Conservation (phyloP, 2,888 invertebrate species). For the Onchidella celtica region DNA sequence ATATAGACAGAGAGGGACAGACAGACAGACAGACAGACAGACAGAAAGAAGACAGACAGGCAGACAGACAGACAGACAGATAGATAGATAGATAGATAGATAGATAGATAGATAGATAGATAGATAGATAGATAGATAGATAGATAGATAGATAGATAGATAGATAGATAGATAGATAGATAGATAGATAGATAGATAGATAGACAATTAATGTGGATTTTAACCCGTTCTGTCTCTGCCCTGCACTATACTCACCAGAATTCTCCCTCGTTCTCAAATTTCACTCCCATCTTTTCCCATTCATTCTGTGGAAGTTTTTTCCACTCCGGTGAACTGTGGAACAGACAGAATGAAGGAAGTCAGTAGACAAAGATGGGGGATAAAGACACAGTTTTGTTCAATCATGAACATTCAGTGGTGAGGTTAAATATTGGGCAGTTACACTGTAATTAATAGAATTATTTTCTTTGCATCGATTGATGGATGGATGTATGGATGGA, state of each 20-base stretch:
- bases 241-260: slow-evolving; percentile 35
- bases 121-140: not conserved
- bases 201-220: no score
- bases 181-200: not conserved
- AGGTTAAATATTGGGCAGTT: no score
- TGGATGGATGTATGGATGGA: not conserved
- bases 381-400: not conserved
- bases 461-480: no score
- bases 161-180: not conserved
- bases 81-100: not conserved
- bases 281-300: slow-evolving; percentile 83
- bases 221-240: no score
- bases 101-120: not conserved
- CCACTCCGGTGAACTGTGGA: slow-evolving; percentile 76
- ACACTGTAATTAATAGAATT: no score
- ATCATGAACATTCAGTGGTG: no score
- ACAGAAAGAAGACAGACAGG: no score
- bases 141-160: not conserved
- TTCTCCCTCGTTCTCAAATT: slow-evolving; percentile 78
- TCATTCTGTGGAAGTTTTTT: slow-evolving; percentile 81
- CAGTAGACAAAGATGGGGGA: no score
- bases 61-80: no score
- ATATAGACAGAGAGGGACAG: no score
- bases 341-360: not conserved
- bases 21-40: no score